Percentiles rank a stretch among this genome's conserved stretches.
These are phyloP conservation scores for Ephialtes manifestator DNA, from an alignment of 2,888 invertebrate species.

Conservation along the genomic window DNA sequence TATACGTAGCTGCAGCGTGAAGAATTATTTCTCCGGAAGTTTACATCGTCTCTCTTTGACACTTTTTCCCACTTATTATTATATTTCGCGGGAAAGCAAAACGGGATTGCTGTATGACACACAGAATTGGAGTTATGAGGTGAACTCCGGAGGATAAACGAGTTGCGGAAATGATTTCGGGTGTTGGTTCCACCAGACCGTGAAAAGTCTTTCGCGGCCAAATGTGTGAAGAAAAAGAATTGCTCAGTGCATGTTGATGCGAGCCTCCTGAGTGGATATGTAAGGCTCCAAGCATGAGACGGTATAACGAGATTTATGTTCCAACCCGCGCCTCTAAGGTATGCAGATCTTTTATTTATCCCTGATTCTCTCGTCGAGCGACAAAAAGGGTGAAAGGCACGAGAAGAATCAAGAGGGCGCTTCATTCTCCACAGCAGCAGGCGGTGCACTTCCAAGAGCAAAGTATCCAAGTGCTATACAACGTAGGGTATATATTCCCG, in stretches of 20 bases:
- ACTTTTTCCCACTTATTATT: constrained; percentile 5
- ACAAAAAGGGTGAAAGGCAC: constrained; percentile 36
- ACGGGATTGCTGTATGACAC: neutral
- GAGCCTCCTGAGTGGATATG: neutral
- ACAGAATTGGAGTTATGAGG: neutral
- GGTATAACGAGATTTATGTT: constrained; percentile 63
- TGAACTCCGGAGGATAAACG: constrained; percentile 48
- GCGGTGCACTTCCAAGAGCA: constrained; percentile 1
- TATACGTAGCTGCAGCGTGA: neutral
- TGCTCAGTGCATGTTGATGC: constrained; percentile 18
- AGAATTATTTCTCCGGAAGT: constrained; percentile 33
- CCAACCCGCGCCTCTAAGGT: constrained; percentile 35
- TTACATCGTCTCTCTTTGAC: constrained; percentile 7
- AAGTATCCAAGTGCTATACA: constrained; percentile 19
- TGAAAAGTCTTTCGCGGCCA: constrained; percentile 67
- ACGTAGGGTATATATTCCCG: constrained; percentile 20
- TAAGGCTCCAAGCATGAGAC: neutral
- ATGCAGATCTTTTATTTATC: constrained; percentile 53
- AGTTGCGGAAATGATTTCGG: constrained; percentile 72
- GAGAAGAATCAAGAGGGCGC: neutral
- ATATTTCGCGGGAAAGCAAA: constrained; percentile 28
- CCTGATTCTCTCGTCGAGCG: constrained; percentile 26
- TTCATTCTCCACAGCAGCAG: neutral
- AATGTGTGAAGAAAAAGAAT: constrained; percentile 35
- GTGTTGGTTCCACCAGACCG: constrained; percentile 69